A percentile compares a stretch with the other conserved stretches of the same genome.
These are phyloP conservation scores for Lagopus leucura DNA, from an alignment of 2,113 vertebrate species.

Conservation along the genomic window DNA sequence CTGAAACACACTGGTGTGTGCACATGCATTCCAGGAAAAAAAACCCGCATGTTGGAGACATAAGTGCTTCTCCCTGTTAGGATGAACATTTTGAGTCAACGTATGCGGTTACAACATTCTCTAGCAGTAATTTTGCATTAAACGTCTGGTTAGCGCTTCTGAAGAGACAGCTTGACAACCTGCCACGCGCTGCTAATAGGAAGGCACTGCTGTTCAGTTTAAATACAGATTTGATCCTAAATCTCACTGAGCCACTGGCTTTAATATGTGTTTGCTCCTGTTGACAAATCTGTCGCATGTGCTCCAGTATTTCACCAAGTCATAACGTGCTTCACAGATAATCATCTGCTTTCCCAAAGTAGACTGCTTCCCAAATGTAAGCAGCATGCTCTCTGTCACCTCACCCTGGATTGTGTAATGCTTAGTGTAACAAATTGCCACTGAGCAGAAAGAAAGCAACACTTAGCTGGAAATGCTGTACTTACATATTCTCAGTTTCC, in stretches of 20 bases:
- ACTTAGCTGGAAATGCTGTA: background rate
- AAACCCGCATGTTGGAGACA: background rate
- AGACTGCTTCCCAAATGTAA: background rate
- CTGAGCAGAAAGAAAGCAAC: conserved; percentile 21
- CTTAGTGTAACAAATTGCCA: background rate
- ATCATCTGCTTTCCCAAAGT: background rate
- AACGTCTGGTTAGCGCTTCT: conserved; percentile 57
- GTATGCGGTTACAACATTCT: conserved; percentile 30
- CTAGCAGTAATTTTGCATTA: conserved; percentile 39
- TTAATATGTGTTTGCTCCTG: background rate
- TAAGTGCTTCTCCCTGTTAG: conserved; percentile 35
- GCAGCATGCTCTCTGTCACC: background rate
- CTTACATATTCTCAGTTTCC: conserved; percentile 16
- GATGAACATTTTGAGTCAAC: conserved; percentile 55
- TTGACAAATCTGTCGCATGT: background rate
- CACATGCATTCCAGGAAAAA: conserved; percentile 25
- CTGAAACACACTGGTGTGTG: background rate
- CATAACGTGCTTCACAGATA: background rate
- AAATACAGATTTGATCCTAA: background rate
- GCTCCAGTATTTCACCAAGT: background rate
- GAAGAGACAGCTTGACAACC: conserved; percentile 48
- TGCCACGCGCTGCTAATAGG: conserved; percentile 2
- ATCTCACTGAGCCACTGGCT: background rate
- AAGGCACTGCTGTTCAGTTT: conserved; percentile 27
- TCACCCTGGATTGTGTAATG: background rate